Base-by-base conservation (phyloP, 2,797 vertebrate species). In the Syngnathus acus region DNA sequence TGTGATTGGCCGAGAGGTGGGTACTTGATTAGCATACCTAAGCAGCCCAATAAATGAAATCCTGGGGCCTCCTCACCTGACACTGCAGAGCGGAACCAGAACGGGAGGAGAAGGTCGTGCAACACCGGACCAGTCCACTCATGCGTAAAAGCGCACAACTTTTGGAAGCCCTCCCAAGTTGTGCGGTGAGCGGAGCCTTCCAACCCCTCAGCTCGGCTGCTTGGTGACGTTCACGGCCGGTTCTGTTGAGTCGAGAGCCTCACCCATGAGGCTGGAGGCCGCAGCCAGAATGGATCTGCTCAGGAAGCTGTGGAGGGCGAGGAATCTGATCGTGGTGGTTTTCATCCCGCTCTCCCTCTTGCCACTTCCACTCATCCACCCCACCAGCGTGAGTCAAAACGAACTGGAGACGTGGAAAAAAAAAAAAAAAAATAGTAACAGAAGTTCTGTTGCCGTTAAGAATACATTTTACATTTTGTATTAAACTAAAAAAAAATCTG, bases 321-420 rank as follows among this genome's bases (percentile, higher is more conserved):
- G 94, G 82, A 98, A 96, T 53, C 90, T 97, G 78, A 86, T 98
- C 61, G 82, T 99, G 0, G 93, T 95, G 72, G 73, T 96, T 73
- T 82, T 95, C 66, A 94, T 96, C 76, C 97, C 96, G 0, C 88
- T 99, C 60, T 91, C 93, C 6, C 89, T 98, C 75, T 92, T 99
- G 67, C 97, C 96, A 4, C 80, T 98, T 70, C 97, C 96, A 11
- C 88, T 96, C 68, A 88, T 94, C 75, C 93, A 96, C 69, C 93
- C 95, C 64, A 95, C 92, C 84, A 98, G 93, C 7, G 96, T 99
- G 86, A 99, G 97, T 98, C 37, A 2, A 3, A 47, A 51, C 4
- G 0, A 14, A 13, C 43, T 17, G 14, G 23, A 21, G 21, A 53
- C n/a, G 9, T 21, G 3, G 21, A 51, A n/a, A 13, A 9, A n/a